These are phyloP conservation scores for Spondyliosoma cantharus DNA, from an alignment of 2,797 vertebrate species.

Conservation along the genomic window DNA sequence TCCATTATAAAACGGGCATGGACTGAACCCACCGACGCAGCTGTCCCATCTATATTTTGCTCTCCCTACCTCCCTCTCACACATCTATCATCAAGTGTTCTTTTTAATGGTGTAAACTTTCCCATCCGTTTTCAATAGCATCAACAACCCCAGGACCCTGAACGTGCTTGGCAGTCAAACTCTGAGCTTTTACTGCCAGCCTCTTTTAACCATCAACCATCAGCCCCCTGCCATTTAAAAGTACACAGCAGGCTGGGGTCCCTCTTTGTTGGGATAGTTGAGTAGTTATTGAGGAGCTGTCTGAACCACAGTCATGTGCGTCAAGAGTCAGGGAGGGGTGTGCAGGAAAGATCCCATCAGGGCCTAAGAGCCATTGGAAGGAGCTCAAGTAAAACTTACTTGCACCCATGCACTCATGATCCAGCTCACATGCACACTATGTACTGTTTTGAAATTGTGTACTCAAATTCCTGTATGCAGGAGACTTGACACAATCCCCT, in stretches of 20 bases:
- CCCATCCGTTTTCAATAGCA: slow-evolving; percentile 81
- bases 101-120: slow-evolving; percentile 80
- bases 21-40: slow-evolving; percentile 73
- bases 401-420: slow-evolving; percentile 30
- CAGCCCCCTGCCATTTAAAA: slow-evolving; percentile 66
- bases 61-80: slow-evolving; percentile 55
- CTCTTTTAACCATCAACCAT: slow-evolving; percentile 73
- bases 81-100: slow-evolving; percentile 74
- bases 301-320: slow-evolving; percentile 62
- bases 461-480: slow-evolving; percentile 49
- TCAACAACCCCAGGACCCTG: slow-evolving; percentile 75
- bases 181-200: slow-evolving; percentile 77
- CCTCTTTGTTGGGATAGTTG: slow-evolving; percentile 65
- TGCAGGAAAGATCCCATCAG: slow-evolving; percentile 62
- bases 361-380: slow-evolving; percentile 61
- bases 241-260: slow-evolving; percentile 62
- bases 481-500: slow-evolving; percentile 51
- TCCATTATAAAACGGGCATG: slow-evolving; percentile 82
- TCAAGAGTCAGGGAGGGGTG: slow-evolving; percentile 60
- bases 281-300: slow-evolving; percentile 70
- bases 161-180: slow-evolving; percentile 81
- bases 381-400: slow-evolving; percentile 60
- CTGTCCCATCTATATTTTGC: slow-evolving; percentile 77
- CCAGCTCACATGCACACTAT: slow-evolving; percentile 39
- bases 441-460: slow-evolving; percentile 58